Percentiles rank a stretch among this genome's conserved stretches.
Evolutionary conservation across 1,140 invertebrate species (phyloP).

Genomic region (Myzus persicae): DNA sequence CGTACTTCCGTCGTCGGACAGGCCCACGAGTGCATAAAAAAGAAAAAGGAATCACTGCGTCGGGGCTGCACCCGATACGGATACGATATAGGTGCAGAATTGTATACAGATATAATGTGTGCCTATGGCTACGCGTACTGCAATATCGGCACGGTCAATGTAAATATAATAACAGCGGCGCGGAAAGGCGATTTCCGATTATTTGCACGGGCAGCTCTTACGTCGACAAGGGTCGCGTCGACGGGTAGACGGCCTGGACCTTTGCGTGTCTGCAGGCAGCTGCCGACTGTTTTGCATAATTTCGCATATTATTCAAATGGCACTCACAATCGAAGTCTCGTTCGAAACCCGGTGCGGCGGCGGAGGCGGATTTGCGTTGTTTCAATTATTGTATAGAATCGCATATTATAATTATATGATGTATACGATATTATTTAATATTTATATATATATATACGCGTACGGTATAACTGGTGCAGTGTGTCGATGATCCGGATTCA

Average conservation of each 20-base stretch:
- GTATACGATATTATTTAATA: no score
- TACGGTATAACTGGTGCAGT: background rate
- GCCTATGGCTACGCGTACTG: no score
- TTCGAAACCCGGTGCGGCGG: background rate
- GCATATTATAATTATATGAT: background rate
- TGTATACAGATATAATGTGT: no score
- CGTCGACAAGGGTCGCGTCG: background rate
- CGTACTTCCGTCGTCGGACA: background rate
- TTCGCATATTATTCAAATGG: constrained; percentile 29
- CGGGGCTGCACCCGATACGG: no score
- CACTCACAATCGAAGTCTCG: constrained; percentile 32
- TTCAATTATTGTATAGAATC: constrained; percentile 42
- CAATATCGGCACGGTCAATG: background rate
- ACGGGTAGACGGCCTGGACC: background rate
- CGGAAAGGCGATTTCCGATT: constrained; percentile 7
- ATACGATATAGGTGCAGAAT: no score
- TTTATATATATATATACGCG: background rate
- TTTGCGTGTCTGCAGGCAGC: constrained; percentile 29
- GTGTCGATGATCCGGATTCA: background rate
- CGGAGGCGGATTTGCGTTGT: constrained; percentile 16
- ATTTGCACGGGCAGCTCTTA: background rate
- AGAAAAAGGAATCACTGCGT: background rate
- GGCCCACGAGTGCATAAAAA: no score
- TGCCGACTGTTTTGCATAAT: constrained; percentile 47
- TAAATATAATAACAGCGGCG: background rate